These are phyloP conservation scores for Clinocottus analis DNA, from an alignment of 2,113 vertebrate species.

Conservation along the genomic window DNA sequence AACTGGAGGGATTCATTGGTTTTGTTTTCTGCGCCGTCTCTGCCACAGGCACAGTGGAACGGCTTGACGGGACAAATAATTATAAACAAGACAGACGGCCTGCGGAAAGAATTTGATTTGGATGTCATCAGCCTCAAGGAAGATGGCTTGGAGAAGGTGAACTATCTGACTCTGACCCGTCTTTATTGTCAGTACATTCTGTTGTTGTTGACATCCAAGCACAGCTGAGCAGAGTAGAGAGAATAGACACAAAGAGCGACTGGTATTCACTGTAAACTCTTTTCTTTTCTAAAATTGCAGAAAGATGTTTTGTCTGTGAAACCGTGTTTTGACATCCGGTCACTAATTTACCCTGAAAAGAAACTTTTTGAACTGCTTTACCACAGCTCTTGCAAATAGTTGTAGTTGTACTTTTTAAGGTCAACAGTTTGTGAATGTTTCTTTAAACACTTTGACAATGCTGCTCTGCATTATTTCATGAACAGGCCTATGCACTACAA, in stretches of 20 bases:
- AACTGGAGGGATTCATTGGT: constrained; percentile 19
- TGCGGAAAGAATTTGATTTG: constrained; percentile 96
- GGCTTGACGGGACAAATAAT: constrained; percentile 95
- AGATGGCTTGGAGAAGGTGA: constrained; percentile 97
- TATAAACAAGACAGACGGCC: constrained; percentile 95
- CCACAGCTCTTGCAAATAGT: constrained; percentile 15
- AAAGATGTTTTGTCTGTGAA: constrained; percentile 13
- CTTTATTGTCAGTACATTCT: background rate
- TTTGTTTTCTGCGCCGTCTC: constrained; percentile 38
- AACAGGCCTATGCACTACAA: constrained; percentile 11
- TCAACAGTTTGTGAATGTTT: constrained; percentile 10
- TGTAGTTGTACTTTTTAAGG: constrained; percentile 19
- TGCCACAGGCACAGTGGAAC: constrained; percentile 90
- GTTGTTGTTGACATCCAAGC: background rate
- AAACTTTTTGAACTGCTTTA: constrained; percentile 1
- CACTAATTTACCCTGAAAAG: constrained; percentile 1
- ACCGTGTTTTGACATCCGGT: background rate
- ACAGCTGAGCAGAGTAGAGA: background rate
- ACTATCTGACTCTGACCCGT: constrained; percentile 32
- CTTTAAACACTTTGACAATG: constrained; percentile 31
- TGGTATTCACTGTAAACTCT: background rate
- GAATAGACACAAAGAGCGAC: background rate
- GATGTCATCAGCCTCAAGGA: constrained; percentile 98
- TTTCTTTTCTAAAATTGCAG: background rate
- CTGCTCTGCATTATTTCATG: constrained; percentile 9